Percentiles rank a stretch among this genome's conserved stretches.
These are phyloP conservation scores for Spizaetus ornatus DNA, from an alignment of 2,113 vertebrate species.

Conservation along the genomic window DNA sequence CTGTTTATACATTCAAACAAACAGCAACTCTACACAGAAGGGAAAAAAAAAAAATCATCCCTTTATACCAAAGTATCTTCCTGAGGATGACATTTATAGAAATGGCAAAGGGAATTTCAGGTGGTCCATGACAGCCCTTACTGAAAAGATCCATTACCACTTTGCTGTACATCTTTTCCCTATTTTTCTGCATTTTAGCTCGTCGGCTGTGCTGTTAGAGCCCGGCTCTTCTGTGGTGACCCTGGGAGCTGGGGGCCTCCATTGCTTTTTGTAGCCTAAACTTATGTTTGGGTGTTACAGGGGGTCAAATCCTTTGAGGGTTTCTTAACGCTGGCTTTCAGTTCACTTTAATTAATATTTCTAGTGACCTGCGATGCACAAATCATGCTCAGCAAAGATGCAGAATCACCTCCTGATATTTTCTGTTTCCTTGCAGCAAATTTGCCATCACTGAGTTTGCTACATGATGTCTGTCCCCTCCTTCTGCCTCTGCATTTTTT, in stretches of 20 bases:
- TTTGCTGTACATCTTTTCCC: not conserved
- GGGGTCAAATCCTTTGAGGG: not conserved
- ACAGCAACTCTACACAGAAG: not conserved
- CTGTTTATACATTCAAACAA: not conserved
- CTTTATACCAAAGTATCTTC: not conserved
- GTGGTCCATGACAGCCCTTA: not conserved
- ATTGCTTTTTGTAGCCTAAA: not conserved
- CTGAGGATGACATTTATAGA: not conserved
- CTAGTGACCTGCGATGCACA: rapidly evolving
- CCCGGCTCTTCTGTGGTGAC: rapidly evolving
- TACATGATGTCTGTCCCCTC: not conserved
- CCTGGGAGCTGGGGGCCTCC: not conserved
- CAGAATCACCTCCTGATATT: not conserved
- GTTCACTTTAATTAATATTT: not conserved
- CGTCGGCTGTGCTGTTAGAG: not conserved
- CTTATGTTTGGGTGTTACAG: rapidly evolving
- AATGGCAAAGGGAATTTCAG: not conserved
- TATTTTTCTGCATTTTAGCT: not conserved
- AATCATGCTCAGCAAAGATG: not conserved
- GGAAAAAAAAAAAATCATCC: not conserved
- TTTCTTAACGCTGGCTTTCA: not conserved
- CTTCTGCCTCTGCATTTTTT: not conserved
- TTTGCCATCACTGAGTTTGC: not conserved
- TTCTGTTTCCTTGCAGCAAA: not conserved
- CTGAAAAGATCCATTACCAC: not conserved